Conservation (phyloP, 2,888 invertebrate species). For the Papilio protenor region DNA sequence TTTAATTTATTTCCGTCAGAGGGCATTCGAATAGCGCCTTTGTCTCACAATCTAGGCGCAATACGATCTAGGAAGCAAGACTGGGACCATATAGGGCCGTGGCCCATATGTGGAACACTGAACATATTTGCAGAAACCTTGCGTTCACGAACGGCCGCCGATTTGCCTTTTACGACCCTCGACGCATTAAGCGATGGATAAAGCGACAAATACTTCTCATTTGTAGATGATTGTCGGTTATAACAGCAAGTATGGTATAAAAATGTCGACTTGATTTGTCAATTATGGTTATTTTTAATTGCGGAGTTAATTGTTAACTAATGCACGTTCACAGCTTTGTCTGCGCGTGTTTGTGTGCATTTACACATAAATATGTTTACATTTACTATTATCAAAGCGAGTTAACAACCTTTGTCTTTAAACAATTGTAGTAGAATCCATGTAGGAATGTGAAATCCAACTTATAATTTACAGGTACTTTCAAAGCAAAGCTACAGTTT, state of each 20-base stretch:
- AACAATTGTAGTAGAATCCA: no score
- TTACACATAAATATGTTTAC: not conserved
- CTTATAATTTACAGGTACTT: no score
- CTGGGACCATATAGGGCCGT: slow-evolving; percentile 45
- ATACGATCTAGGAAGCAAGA: slow-evolving; percentile 52
- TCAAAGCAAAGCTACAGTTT: no score
- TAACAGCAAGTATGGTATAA: slow-evolving; percentile 11
- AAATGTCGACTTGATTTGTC: slow-evolving; percentile 8
- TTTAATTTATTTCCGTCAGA: slow-evolving; percentile 39
- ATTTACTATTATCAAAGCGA: not conserved
- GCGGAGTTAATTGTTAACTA: not conserved
- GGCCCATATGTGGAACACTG: slow-evolving; percentile 45
- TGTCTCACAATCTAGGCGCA: slow-evolving; percentile 42
- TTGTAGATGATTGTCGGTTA: slow-evolving; percentile 19
- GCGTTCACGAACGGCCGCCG: slow-evolving; percentile 29
- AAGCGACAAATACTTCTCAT: slow-evolving; percentile 33
- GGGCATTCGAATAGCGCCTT: slow-evolving; percentile 34
- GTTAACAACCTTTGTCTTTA: not conserved
- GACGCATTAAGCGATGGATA: slow-evolving; percentile 26
- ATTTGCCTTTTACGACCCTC: slow-evolving; percentile 39
- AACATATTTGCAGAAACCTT: slow-evolving; percentile 44
- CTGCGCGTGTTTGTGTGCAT: not conserved
- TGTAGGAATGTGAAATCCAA: no score
- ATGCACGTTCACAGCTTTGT: not conserved
- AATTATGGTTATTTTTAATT: slow-evolving; percentile 20